Conservation (phyloP, 2,888 invertebrate genomes). For the Tetramorium bicarinatum region DNA sequence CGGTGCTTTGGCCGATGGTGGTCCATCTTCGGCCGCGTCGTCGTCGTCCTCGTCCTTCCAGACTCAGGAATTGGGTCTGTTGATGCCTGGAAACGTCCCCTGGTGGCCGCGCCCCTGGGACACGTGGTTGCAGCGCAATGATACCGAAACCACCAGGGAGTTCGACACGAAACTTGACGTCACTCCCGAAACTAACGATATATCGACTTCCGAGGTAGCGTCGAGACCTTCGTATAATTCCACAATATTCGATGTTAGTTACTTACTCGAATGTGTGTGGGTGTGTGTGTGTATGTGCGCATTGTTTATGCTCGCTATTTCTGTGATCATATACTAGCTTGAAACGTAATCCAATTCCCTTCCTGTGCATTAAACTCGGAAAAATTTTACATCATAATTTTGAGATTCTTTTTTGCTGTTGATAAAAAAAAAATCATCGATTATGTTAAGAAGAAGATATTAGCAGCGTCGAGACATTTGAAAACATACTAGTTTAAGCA, state of each 20-base stretch:
- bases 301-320: constrained; percentile 32
- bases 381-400: not conserved
- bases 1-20: constrained; percentile 57
- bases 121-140: constrained; percentile 77
- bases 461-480: not conserved
- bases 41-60: constrained; percentile 63
- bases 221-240: constrained; percentile 41
- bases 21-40: constrained; percentile 69
- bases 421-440: not conserved
- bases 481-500: not conserved
- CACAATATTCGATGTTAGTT: constrained; percentile 29
- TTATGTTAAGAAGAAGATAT: not conserved
- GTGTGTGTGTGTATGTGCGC: constrained; percentile 22
- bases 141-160: constrained; percentile 45
- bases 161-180: constrained; percentile 78
- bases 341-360: not conserved
- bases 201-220: constrained; percentile 81
- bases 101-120: constrained; percentile 80
- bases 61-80: constrained; percentile 64
- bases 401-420: not conserved
- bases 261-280: constrained; percentile 6
- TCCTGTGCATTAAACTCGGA: not conserved
- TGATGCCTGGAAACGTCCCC: constrained; percentile 62
- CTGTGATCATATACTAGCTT: not conserved
- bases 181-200: constrained; percentile 81